These are phyloP conservation scores for Chelonus formosanus DNA, from an alignment of 2,888 invertebrate species.

Conservation along the genomic window DNA sequence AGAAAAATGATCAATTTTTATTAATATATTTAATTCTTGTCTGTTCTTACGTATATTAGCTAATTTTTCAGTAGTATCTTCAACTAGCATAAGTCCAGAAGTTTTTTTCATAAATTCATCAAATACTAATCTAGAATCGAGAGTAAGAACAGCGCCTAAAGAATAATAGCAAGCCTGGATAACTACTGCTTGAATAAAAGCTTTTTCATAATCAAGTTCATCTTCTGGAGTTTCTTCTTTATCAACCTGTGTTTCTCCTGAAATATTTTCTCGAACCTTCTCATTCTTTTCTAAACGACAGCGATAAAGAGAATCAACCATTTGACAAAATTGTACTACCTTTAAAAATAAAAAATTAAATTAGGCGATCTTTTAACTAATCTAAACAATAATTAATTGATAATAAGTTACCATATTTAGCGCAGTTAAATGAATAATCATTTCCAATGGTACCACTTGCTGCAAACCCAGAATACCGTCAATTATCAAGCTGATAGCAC, in stretches of 20 bases:
- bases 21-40: not conserved
- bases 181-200: conserved; percentile 57
- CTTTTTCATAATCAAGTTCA: conserved; percentile 36
- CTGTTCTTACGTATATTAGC: conserved; percentile 70
- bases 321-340: conserved; percentile 83
- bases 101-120: conserved; percentile 82
- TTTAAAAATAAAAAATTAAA: conserved; percentile 50
- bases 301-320: conserved; percentile 79
- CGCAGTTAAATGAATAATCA: conserved; percentile 84
- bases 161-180: conserved; percentile 83
- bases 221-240: conserved; percentile 32
- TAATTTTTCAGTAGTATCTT: conserved; percentile 73
- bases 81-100: conserved; percentile 75
- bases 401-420: conserved; percentile 76
- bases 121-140: conserved; percentile 75
- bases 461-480: conserved; percentile 80
- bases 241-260: not conserved
- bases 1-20: not conserved
- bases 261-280: not conserved
- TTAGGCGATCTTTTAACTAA: not conserved
- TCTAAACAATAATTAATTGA: not conserved
- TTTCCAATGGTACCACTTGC: conserved; percentile 78
- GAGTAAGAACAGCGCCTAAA: conserved; percentile 80
- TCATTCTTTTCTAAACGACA: conserved; percentile 30
- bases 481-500: conserved; percentile 75